Conservation (phyloP, 1,140 invertebrate genomes). For the Hylaeus anthracinus region DNA sequence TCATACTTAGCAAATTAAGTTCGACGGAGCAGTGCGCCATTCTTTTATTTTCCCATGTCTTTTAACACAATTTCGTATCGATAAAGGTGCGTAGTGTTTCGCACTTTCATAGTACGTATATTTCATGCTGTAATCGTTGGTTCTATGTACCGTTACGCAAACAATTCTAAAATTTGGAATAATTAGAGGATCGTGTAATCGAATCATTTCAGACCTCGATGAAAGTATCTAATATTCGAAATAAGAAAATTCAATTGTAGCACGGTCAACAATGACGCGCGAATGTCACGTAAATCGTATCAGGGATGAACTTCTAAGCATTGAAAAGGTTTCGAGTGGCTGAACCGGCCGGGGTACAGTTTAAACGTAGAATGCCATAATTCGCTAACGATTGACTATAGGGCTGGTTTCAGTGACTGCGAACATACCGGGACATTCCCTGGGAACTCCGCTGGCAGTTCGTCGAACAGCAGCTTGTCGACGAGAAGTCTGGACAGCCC, state of each 20-base stretch:
- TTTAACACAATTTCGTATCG: neutral
- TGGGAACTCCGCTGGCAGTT: constrained; percentile 79
- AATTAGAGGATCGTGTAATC: no score
- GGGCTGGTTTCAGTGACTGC: constrained; percentile 77
- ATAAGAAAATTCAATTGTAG: neutral
- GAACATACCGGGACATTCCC: constrained; percentile 75
- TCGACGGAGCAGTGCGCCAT: no score
- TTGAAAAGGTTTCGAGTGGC: constrained; percentile 32
- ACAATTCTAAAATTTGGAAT: no score
- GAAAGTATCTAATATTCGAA: no score
- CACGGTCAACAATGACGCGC: neutral
- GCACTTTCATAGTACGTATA: no score
- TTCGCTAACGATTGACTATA: constrained; percentile 73
- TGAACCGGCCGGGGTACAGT: constrained; percentile 1
- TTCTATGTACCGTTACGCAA: no score
- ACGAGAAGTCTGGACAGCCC: constrained; percentile 82
- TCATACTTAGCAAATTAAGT: no score
- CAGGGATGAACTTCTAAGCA: neutral
- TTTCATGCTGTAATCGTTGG: no score
- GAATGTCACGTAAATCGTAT: neutral
- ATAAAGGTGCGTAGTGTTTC: neutral
- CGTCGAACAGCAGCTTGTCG: constrained; percentile 80
- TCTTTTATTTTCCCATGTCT: neutral
- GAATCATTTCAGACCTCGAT: no score
- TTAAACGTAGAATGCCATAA: constrained; percentile 34